A percentile compares a stretch with the other conserved stretches of the same genome.
Conservation (phyloP, 2,113 vertebrate species). For the Ptilorrhoa leucosticta region DNA sequence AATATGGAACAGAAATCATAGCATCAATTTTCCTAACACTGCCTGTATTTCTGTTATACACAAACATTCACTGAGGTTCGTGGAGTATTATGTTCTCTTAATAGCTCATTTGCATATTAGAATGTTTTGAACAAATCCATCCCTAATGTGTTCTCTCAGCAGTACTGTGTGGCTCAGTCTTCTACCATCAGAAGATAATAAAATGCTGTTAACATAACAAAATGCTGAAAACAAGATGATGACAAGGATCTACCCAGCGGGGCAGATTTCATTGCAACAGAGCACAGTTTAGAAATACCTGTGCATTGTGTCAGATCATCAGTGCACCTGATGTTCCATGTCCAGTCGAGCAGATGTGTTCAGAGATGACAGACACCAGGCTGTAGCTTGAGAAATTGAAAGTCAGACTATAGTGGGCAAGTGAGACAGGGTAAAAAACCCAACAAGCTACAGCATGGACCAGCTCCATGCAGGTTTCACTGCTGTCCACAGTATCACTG, state of each 20-base stretch:
- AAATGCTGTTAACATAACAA: background rate
- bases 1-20: background rate
- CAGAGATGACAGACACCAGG: background rate
- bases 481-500: background rate
- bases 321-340: background rate
- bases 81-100: background rate
- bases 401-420: background rate
- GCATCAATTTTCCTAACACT: background rate
- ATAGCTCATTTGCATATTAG: background rate
- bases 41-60: background rate
- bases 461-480: background rate
- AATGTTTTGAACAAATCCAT: background rate
- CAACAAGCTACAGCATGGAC: background rate
- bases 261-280: background rate
- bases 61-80: background rate
- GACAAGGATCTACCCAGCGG: background rate
- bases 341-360: background rate
- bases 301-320: background rate
- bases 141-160: background rate
- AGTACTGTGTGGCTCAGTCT: background rate
- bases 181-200: background rate
- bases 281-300: background rate
- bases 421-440: background rate
- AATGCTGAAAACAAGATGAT: background rate
- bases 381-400: background rate